These are phyloP conservation scores for Taphrorychus bicolor DNA, from an alignment of 2,888 invertebrate species.

Conservation along the genomic window DNA sequence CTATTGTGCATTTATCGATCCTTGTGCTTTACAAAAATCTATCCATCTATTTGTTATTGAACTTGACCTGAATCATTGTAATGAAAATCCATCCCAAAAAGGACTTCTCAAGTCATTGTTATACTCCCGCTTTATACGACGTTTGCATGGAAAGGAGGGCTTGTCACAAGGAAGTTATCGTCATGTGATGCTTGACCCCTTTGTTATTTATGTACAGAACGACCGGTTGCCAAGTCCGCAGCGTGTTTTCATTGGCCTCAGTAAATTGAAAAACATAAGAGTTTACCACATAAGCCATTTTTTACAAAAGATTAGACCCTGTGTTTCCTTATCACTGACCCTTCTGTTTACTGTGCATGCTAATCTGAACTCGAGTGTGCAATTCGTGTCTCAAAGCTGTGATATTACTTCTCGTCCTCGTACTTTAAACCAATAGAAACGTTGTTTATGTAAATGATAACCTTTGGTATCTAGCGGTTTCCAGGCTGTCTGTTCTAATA, in stretches of 20 bases:
- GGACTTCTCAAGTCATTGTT: not conserved
- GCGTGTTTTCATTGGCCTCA: constrained; percentile 4
- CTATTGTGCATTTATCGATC: no score
- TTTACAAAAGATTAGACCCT: not conserved
- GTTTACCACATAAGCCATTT: no score
- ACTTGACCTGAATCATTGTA: no score
- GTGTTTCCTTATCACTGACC: not conserved
- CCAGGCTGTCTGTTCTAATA: not conserved
- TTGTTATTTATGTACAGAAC: constrained; percentile 6
- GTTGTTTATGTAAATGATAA: not conserved
- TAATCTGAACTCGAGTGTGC: no score
- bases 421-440: not conserved
- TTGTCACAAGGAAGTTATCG: constrained; percentile 1
- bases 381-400: no score
- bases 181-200: constrained; percentile 20
- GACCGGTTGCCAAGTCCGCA: constrained; percentile 9
- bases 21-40: no score
- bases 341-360: not conserved
- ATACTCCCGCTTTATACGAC: not conserved
- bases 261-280: not conserved
- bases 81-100: no score
- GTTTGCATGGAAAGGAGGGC: not conserved
- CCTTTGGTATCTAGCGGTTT: not conserved
- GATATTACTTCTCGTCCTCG: not conserved
- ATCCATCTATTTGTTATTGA: no score